Base-by-base conservation (phyloP, 2,113 vertebrate genomes). In the Gopherus flavomarginatus region DNA sequence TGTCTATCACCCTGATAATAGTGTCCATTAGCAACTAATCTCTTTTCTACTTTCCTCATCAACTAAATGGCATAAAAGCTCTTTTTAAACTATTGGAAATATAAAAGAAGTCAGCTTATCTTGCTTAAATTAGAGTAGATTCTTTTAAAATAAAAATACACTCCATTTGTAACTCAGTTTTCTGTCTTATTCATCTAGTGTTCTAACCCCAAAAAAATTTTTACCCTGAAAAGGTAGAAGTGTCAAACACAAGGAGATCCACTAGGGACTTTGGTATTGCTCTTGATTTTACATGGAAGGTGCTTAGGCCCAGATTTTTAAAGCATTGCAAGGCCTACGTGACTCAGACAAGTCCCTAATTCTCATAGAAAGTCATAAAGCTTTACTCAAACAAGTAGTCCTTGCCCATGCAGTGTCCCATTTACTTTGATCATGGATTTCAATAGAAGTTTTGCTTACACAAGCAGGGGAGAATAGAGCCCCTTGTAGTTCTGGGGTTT, bases 401-500 rank as follows among this genome's bases (percentile, higher is more conserved):
- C 53, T 72, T 54, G 1, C 38, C 90, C 0, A 0, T 16, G 31
- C 87, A 24, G 88, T 53, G 3, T 9, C 14, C 38, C 21, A 0
- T 38, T 87, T 35, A 4, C 59, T 82, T 80, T 53, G 47, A 42
- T 79, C 2, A 0, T 0, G 27, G 62, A 47, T 26, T 50, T 11
- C 92, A 38, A 42, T 0, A 42, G 72, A 47, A 56, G 54, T 65
- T 90, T 27, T 81, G 80, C 22, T 44, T 47, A 13, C 77, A 42
- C 81, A 27, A 19, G 26, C 56, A 11, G 31, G 1, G 6, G 2
- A 42, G 83, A 50, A 62, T 0, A 0, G 19, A n/a, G n/a, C 0
- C 27, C 8, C 27, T 42, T 26, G 8, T 44, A 26, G 85, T 42
- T n/a, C 24, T 56, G 26, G 6, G 24, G 11, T 26, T 44, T 78